Base-by-base conservation (phyloP, 2,888 invertebrate species). In the Synanthedon andrenaeformis region DNA sequence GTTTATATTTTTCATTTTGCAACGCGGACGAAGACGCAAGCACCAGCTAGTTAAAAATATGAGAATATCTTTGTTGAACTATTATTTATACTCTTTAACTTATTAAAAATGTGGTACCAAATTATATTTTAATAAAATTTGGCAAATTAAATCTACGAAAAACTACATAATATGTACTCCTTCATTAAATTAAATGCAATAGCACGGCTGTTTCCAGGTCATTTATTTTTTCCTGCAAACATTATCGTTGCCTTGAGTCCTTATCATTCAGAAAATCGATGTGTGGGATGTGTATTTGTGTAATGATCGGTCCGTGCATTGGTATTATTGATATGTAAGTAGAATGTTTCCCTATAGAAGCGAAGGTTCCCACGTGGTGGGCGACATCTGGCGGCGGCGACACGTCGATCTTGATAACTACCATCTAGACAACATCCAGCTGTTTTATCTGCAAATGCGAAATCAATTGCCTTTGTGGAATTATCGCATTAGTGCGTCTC, bases 381-480 rank as follows among this genome's bases (percentile, higher is more conserved):
- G 75, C 74, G 75, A 70, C 67, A 64, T 68, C 71, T 69, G 74
- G 77, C 73, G 76, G 70, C 76, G 69, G 69, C 67, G 70, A 70
- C 78, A 74, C 82, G 79, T 74, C 69, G 79, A 85, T 86, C 85
- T 81, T 84, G 85, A 84, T 85, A 72, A 69, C 69, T 66, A 62
- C 62, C 69, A 67, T 69, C 70, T 72, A 75, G 79, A 80, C 82
- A 80, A 81, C 82, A 79, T 80, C 79, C 80, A 76, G 70, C 74
- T 70, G 77, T 74, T 52, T 73, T 82, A 84, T 83, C 84, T 72
- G 67, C 64, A 67, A 74, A 78, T 78, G 75, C 76, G 76, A 74
- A 78, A 82, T 84, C 83, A 81, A 82, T 82, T 82, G 78, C 76
- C 70, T 74, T 76, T 72, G 73, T 72, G 74, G 80, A 81, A 81